Percentiles rank a stretch among this genome's conserved stretches.
Conservation (phyloP, 2,113 vertebrate genomes). For the Chinchilla lanigera region DNA sequence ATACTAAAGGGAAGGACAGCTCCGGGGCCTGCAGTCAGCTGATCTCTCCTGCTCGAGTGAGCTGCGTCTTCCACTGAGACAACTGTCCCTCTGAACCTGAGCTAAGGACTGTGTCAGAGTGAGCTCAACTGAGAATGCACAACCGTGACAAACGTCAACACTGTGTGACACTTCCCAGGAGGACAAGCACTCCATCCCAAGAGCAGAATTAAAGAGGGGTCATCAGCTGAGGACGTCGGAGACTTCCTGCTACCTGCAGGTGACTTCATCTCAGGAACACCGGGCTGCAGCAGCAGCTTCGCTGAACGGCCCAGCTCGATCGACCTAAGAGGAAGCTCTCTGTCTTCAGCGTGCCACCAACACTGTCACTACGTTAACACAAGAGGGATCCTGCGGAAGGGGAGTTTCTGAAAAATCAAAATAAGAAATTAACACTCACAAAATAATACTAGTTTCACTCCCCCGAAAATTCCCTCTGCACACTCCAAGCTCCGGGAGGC, state of each 20-base stretch:
- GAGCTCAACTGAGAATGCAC: conserved; percentile 71
- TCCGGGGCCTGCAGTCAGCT: conserved; percentile 53
- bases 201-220: conserved; percentile 3
- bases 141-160: conserved; percentile 74
- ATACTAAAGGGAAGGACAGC: conserved; percentile 66
- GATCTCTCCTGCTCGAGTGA: conserved; percentile 26
- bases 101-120: conserved; percentile 66
- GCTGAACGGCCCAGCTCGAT: background rate
- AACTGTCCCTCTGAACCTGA: conserved; percentile 63
- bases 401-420: conserved; percentile 49
- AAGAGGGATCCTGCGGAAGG: background rate
- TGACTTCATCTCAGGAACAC: conserved; percentile 28
- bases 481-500: no score
- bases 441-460: background rate
- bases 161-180: background rate
- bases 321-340: background rate
- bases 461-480: no score
- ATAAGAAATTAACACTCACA: conserved; percentile 25
- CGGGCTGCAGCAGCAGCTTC: background rate
- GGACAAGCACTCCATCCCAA: background rate
- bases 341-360: background rate
- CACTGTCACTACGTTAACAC: background rate
- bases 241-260: conserved; percentile 23
- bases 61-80: conserved; percentile 74
- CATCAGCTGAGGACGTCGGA: background rate